A percentile compares a stretch with the other conserved stretches of the same genome.
Evolutionary conservation across 2,797 vertebrate genomes (phyloP).

Genomic region (Alcedo atthis): DNA sequence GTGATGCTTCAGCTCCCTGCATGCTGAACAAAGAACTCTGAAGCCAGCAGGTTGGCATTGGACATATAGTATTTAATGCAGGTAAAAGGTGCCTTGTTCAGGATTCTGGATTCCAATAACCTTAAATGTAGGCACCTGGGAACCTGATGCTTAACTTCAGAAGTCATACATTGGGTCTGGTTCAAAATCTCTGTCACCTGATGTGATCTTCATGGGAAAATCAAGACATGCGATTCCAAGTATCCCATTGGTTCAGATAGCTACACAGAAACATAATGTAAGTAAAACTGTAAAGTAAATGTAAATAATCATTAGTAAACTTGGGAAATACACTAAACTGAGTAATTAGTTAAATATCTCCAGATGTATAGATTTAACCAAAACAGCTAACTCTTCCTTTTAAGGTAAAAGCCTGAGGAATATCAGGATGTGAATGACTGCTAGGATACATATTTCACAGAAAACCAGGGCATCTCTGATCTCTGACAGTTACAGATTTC

Average conservation of each 20-base stretch:
- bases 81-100: not conserved
- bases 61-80: not conserved
- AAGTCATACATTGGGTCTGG: not conserved
- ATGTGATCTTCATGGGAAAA: conserved; percentile 7
- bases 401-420: not conserved
- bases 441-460: not conserved
- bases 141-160: not conserved
- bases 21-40: not conserved
- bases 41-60: not conserved
- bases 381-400: not conserved
- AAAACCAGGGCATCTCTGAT: not conserved
- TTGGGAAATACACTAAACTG: not conserved
- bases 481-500: not conserved
- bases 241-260: not conserved
- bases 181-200: not conserved
- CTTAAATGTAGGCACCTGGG: accelerated
- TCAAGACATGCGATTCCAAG: not conserved
- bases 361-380: not conserved
- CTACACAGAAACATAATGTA: not conserved
- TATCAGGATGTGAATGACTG: not conserved
- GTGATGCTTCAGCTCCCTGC: not conserved
- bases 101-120: not conserved
- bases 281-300: too few relatives aligned
- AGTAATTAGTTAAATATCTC: not conserved
- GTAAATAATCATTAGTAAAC: not conserved